Evolutionary conservation across 2,888 invertebrate genomes (phyloP), one percentile per base, ranked within the genome.

Genomic region (Idaea biselata): DNA sequence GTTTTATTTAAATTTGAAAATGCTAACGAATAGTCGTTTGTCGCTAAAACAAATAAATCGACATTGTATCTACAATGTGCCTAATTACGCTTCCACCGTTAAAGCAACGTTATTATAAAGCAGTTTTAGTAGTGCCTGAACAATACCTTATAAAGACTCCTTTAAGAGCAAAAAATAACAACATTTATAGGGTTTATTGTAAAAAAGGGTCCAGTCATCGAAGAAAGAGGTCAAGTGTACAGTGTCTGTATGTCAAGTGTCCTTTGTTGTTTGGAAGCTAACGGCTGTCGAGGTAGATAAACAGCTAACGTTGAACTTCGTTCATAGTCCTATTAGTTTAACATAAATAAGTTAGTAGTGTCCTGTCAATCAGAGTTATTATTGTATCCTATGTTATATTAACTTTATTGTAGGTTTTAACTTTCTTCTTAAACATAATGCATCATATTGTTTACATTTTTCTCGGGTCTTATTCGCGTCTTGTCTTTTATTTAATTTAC

Each of bases 171-270:
- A 86, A 86, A 83, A 86, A 90, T 88, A 91, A 91, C 82, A 91
- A 73, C 85, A 90, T 91, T 91, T 87, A 90, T 82, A 82, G 80
- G 84, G 77, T 68, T 87, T 85, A 91, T 91, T 91, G 87, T 90
- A 63, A 68, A 83, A 86, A 85, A 88, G 86, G 79, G 87, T 85
- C 81, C 79, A 75, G 71, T 71, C 76, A 68, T 44, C 14, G 66
- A 61, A 63, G 61, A 77, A 77, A 72, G 76, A 75, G 79, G 76
- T 77, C 79, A 78, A 78, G 74, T 64, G 71, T 62, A 65, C 63
- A 73, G 73, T 75, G 73, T 66, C 69, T 67, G 71, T 73, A 73
- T 71, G 77, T 77, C 77, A 14, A 44, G 44, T 44, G 44, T 44
- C 78, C 77, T 74, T 73, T 68, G 72, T 72, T 68, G 70, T 65